Conservation (phyloP, 2,888 invertebrate genomes). For the Acleris holmiana region DNA sequence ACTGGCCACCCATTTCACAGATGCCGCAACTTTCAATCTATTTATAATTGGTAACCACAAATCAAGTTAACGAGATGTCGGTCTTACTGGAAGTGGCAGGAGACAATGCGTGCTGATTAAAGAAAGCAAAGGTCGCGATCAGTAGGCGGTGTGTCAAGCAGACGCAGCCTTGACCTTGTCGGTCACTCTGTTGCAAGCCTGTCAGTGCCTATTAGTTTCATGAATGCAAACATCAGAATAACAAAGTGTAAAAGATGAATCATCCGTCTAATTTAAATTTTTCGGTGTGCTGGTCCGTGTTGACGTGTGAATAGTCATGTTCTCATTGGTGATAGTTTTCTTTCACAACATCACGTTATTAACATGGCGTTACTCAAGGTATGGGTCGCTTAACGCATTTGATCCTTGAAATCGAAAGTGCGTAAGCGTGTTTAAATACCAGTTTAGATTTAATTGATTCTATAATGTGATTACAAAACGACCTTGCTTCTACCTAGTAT, state of each 20-base stretch:
- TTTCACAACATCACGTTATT: slow-evolving; percentile 12
- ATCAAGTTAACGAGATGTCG: slow-evolving; percentile 36
- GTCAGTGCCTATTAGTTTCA: slow-evolving; percentile 31
- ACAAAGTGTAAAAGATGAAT: slow-evolving; percentile 29
- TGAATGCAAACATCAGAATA: slow-evolving; percentile 32
- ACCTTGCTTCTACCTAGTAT: slow-evolving; percentile 12
- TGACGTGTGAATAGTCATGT: neutral
- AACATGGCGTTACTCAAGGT: slow-evolving; percentile 7
- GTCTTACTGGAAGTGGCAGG: slow-evolving; percentile 15
- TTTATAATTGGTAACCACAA: slow-evolving; percentile 37
- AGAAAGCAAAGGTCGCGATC: slow-evolving; percentile 41
- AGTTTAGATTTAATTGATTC: slow-evolving; percentile 25
- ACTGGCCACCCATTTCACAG: slow-evolving; percentile 27
- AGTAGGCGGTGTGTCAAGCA: slow-evolving; percentile 34
- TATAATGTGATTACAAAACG: slow-evolving; percentile 24
- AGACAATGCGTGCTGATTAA: slow-evolving; percentile 36
- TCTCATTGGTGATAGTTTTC: neutral
- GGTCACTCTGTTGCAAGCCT: slow-evolving; percentile 50
- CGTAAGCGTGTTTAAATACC: slow-evolving; percentile 15
- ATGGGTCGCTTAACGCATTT: neutral
- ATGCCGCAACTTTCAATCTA: slow-evolving; percentile 36
- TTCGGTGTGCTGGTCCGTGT: slow-evolving; percentile 5
- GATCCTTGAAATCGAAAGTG: slow-evolving; percentile 26
- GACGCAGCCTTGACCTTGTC: slow-evolving; percentile 58
- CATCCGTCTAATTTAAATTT: slow-evolving; percentile 10